These are phyloP conservation scores for Brachirus orientalis DNA, from an alignment of 2,113 vertebrate species.

Conservation along the genomic window DNA sequence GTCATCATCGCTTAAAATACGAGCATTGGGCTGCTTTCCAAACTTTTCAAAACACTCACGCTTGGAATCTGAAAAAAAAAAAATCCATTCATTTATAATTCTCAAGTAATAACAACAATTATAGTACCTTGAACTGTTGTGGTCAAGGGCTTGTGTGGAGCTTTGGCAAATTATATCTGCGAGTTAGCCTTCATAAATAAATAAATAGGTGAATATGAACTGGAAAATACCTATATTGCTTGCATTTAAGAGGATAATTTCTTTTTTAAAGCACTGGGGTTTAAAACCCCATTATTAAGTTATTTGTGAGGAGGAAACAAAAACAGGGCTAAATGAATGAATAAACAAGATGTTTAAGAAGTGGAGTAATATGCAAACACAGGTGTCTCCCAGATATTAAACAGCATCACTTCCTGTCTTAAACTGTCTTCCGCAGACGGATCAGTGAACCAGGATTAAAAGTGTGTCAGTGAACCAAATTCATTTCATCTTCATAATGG, in stretches of 20 bases:
- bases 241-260: background rate
- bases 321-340: background rate
- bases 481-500: background rate
- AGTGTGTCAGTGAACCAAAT: background rate
- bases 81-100: too few relatives aligned
- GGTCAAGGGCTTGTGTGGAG: background rate
- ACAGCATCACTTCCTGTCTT: background rate
- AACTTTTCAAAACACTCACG: constrained; percentile 87
- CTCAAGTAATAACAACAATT: background rate
- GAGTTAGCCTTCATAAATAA: background rate
- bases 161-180: too few relatives aligned
- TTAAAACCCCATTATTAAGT: background rate
- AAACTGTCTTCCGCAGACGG: too few relatives aligned
- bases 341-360: background rate
- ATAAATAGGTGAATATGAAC: background rate
- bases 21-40: constrained; percentile 82
- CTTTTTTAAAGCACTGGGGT: background rate
- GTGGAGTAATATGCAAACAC: background rate
- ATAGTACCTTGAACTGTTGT: background rate
- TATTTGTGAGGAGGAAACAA: background rate
- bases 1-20: constrained; percentile 82
- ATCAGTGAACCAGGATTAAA: background rate
- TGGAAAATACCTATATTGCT: background rate
- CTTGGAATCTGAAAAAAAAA: constrained; percentile 83
- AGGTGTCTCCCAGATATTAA: constrained; percentile 23